Percentiles rank a stretch among this genome's conserved stretches.
Conservation (phyloP, 2,113 vertebrate species). For the Semicossyphus pulcher region DNA sequence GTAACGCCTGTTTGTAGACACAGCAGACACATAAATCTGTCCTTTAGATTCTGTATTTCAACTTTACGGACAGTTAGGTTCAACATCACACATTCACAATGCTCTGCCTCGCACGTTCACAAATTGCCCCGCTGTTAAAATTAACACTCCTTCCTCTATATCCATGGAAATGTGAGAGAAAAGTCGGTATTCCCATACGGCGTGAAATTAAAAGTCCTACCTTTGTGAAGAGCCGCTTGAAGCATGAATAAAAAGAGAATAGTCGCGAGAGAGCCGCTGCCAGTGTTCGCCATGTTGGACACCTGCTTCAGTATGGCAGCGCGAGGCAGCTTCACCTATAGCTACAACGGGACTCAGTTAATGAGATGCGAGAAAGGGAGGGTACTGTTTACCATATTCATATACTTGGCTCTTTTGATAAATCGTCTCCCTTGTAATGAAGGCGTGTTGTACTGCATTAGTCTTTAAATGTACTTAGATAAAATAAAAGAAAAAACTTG, state of each 20-base stretch:
- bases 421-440: not conserved
- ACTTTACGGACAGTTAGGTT: slow-evolving; percentile 64
- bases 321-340: slow-evolving; percentile 81
- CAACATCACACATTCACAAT: slow-evolving; percentile 39
- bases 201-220: slow-evolving; percentile 78
- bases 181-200: slow-evolving; percentile 20
- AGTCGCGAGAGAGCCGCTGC: slow-evolving; percentile 86
- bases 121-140: slow-evolving; percentile 1
- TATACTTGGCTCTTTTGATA: slow-evolving; percentile 6
- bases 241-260: slow-evolving; percentile 86
- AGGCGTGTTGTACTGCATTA: not conserved
- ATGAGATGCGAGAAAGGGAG: slow-evolving; percentile 83
- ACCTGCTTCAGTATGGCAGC: slow-evolving; percentile 93
- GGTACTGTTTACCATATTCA: slow-evolving; percentile 57
- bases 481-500: not conserved
- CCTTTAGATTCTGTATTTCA: slow-evolving; percentile 24
- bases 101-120: slow-evolving; percentile 43
- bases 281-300: slow-evolving; percentile 93
- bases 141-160: slow-evolving; percentile 1
- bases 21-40: not conserved
- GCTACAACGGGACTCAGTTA: slow-evolving; percentile 75
- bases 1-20: not conserved
- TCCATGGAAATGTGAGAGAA: slow-evolving; percentile 15
- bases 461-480: not conserved
- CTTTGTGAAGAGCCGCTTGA: slow-evolving; percentile 87